These are phyloP conservation scores for Limanda limanda DNA, from an alignment of 2,113 vertebrate species.

Conservation along the genomic window DNA sequence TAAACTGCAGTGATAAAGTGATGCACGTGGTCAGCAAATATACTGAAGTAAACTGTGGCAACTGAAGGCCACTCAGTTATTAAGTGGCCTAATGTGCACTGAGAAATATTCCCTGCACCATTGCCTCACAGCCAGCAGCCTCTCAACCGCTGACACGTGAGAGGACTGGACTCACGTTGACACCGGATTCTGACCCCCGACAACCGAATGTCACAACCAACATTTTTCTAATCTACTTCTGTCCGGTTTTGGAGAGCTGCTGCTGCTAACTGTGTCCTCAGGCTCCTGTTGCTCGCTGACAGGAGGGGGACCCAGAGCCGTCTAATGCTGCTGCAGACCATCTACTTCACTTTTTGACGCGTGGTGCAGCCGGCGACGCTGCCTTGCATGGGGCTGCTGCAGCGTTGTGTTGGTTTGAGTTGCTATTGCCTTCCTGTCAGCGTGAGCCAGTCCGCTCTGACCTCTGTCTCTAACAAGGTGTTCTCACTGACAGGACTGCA, in stretches of 20 bases:
- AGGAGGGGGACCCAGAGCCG: neutral
- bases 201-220: neutral
- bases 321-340: neutral
- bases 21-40: neutral
- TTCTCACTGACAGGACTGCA: neutral
- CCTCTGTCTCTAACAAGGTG: slow-evolving; percentile 27
- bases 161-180: neutral
- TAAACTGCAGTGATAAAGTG: neutral
- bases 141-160: neutral
- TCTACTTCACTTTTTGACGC: slow-evolving; percentile 1
- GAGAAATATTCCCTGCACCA: neutral
- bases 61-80: neutral
- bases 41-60: neutral
- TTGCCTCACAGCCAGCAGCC: neutral
- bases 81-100: neutral
- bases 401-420: neutral
- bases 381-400: neutral
- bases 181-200: neutral
- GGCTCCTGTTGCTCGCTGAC: slow-evolving; percentile 5
- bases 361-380: slow-evolving; percentile 2
- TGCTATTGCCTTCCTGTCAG: slow-evolving; percentile 25
- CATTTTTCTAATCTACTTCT: slow-evolving; percentile 8
- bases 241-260: slow-evolving; percentile 1
- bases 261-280: slow-evolving; percentile 10
- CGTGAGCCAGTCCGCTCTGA: slow-evolving; percentile 20